Base-by-base conservation (phyloP, 1,140 invertebrate species). In the Aricia agestis region DNA sequence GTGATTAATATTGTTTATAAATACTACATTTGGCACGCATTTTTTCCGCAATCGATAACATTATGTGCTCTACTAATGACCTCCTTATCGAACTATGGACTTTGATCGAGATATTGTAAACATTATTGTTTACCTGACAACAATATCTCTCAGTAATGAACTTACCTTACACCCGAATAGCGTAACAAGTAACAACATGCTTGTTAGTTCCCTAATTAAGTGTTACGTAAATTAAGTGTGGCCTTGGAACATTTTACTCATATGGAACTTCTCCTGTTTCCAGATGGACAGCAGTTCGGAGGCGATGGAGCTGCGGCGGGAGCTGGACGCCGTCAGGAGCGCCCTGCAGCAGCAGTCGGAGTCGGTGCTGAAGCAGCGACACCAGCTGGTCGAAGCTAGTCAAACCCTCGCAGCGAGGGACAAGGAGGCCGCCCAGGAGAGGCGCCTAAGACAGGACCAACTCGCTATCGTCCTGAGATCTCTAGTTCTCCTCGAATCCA, bases 381-480 rank as follows among this genome's bases (percentile, higher is more conserved):
- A 91, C 75, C 86, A 92, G 72, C 80, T 92, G 1, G 91, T 93
- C 2, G 94, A 94, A 78, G 93, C 93, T 67, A 92, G 92, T 2
- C 92, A 93, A 68, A 92, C 94, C 71, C 87, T 95, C 63, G 94
- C 94, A 73, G 92, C 93, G 57, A 93, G 93, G 58, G 93, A 94
- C 69, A 92, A 92, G 19, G 92, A 93, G 77, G 93, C 93, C 68
- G 92, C 93, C 17, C 93, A 93, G 32, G 94, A 95, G 78, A 92
- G 93, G 66, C 86, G 90, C 1, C 85, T 95, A 1, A 91, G 94
- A 15, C 94, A 95, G 81, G 93, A 94, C 75, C 95, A 95, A 80
- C 91, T 96, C 5, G 93, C 94, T 1, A 92, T 94, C 69, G 94
- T 96, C 15, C 87, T 96, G 3, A 92, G 95, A 13, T 95, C 95